Conservation (phyloP, 2,797 vertebrate genomes). For the Limosa lapponica region DNA sequence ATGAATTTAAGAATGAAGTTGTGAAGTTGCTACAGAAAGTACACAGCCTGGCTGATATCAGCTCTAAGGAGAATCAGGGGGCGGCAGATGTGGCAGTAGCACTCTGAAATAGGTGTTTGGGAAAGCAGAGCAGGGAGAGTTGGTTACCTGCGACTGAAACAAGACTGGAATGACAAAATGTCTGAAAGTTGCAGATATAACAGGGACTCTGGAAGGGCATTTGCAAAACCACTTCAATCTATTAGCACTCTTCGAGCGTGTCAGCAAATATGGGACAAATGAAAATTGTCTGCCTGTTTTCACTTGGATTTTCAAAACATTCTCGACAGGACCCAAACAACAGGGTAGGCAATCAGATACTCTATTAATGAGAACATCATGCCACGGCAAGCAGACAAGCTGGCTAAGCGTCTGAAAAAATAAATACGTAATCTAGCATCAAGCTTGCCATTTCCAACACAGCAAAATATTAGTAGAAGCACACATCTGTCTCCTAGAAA, state of each 20-base stretch:
- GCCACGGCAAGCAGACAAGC: background rate
- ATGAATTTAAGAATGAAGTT: background rate
- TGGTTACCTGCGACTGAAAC: background rate
- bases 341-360: background rate
- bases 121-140: background rate
- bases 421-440: background rate
- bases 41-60: background rate
- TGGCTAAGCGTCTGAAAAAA: background rate
- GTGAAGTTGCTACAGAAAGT: background rate
- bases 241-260: background rate
- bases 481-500: background rate
- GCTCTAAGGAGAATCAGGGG: background rate
- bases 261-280: constrained; percentile 37
- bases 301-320: constrained; percentile 9
- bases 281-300: constrained; percentile 13
- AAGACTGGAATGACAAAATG: constrained; percentile 31
- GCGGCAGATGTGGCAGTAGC: background rate
- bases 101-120: background rate
- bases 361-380: constrained; percentile 4
- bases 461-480: background rate
- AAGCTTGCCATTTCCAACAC: background rate
- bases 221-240: constrained; percentile 26
- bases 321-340: background rate
- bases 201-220: background rate
- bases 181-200: background rate